Evolutionary conservation across 2,888 invertebrate genomes (phyloP).

Genomic region (Acrocyrtus sp.): DNA sequence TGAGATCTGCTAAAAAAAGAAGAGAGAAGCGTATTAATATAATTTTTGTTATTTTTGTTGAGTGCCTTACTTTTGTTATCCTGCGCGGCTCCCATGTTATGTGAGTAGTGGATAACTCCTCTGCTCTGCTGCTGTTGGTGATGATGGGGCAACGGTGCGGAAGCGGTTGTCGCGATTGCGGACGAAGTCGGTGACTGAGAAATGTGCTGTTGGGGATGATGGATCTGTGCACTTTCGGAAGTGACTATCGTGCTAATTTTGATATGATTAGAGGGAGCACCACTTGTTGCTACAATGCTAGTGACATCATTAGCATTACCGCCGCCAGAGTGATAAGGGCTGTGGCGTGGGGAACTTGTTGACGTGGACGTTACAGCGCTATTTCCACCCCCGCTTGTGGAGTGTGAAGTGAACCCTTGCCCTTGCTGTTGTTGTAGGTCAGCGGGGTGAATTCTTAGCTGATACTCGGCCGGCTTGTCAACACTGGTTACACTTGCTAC

Average conservation of each 20-base stretch:
- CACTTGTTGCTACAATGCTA: slow-evolving; percentile 15
- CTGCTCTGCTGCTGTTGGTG: slow-evolving; percentile 51
- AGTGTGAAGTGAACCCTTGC: neutral
- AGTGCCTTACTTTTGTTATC: slow-evolving; percentile 57
- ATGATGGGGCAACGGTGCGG: slow-evolving; percentile 27
- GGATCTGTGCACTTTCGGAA: slow-evolving; percentile 39
- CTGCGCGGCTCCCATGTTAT: slow-evolving; percentile 59
- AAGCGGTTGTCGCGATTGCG: slow-evolving; percentile 43
- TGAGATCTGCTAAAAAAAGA: neutral
- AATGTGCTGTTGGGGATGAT: slow-evolving; percentile 11
- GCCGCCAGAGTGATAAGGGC: slow-evolving; percentile 31
- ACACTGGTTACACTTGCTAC: neutral
- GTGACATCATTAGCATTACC: slow-evolving; percentile 29
- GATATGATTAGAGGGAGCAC: slow-evolving; percentile 41
- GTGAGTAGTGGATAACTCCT: slow-evolving; percentile 61
- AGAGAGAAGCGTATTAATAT: neutral
- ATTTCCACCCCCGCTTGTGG: neutral
- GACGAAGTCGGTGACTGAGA: slow-evolving; percentile 24
- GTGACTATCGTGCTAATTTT: slow-evolving; percentile 44
- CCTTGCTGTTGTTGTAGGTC: slow-evolving; percentile 27
- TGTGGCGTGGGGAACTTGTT: slow-evolving; percentile 12
- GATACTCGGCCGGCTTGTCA: slow-evolving; percentile 36
- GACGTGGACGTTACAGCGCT: slow-evolving; percentile 8
- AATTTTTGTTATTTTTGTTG: slow-evolving; percentile 7
- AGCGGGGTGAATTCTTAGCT: slow-evolving; percentile 36